These are phyloP conservation scores for Micromys minutus DNA, from an alignment of 2,113 vertebrate genomes.

Conservation along the genomic window DNA sequence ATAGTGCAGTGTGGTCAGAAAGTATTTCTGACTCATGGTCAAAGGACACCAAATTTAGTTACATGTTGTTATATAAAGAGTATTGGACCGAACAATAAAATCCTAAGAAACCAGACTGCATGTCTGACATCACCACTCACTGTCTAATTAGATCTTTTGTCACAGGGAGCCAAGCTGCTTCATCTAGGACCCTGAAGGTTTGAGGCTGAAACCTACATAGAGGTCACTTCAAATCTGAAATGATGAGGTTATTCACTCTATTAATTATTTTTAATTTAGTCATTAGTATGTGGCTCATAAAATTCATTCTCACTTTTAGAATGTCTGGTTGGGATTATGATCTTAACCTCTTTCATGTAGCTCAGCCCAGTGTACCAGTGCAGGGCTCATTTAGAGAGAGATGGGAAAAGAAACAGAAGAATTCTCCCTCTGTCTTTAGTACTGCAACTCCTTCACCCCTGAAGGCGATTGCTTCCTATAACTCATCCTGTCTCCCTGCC, in stretches of 20 bases:
- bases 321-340: background rate
- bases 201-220: background rate
- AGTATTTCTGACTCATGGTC: background rate
- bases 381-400: background rate
- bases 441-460: background rate
- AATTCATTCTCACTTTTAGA: background rate
- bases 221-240: background rate
- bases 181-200: background rate
- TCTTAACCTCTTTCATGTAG: background rate
- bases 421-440: background rate
- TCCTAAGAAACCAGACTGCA: background rate
- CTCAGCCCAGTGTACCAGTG: background rate
- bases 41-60: background rate
- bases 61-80: background rate
- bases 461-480: background rate
- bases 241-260: background rate
- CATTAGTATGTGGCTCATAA: background rate
- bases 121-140: fast-evolving
- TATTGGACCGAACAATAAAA: background rate
- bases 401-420: background rate
- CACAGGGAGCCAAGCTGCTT: background rate
- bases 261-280: background rate
- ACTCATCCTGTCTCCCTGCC: background rate
- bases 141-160: background rate
- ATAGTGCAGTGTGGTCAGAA: background rate